Evolutionary conservation across 2,888 invertebrate species (phyloP), one percentile per base, ranked within the genome.

Genomic region (Cosmorhoe ocellata): DNA sequence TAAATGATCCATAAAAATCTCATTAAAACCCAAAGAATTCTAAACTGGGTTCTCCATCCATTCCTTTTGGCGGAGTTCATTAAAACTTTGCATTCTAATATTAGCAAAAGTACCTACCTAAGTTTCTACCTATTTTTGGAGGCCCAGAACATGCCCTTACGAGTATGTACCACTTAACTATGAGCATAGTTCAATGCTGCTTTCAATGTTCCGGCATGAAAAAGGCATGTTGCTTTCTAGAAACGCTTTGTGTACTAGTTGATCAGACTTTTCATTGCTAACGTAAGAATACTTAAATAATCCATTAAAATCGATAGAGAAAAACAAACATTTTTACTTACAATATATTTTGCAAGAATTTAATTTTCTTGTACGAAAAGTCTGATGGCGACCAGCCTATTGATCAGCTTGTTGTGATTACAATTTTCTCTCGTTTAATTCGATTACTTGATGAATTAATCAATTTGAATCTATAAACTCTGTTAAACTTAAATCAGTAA

Each of bases 21-120:
- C 63, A 58, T 64, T 66, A 64, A 39, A 46, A 31, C 41, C 58
- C 55, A 48, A 46, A 51, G 51, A 63, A 72, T 66, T 66, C 63
- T 63, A 63, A 67, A 73, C 60, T 54, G 56, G 58, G 61, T 66
- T 48, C 59, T 61, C 48, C 59, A 63, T 68, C 67, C 67, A 72
- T 71, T 65, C 40, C 32, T 42, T 39, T 41, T 64, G 54, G 56
- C 39, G 12, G 43, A 36, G 56, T 50, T 71, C 66, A 61, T 75
- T 75, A 75, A 69, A 69, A 67, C 58, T 61, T 51, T 52, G 58
- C 53, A 66, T 36, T 36, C 24, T 10, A 11, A 7, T 32, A 7
- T 27, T 27, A 27, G 27, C n/a, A n/a, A n/a, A n/a, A n/a, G n/a
- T n/a, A n/a, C n/a, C n/a, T n/a, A n/a, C n/a, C n/a, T n/a, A n/a